phyloP scores from a whole-genome alignment of 2,888 invertebrate species.

The Elegia similella region DNA sequence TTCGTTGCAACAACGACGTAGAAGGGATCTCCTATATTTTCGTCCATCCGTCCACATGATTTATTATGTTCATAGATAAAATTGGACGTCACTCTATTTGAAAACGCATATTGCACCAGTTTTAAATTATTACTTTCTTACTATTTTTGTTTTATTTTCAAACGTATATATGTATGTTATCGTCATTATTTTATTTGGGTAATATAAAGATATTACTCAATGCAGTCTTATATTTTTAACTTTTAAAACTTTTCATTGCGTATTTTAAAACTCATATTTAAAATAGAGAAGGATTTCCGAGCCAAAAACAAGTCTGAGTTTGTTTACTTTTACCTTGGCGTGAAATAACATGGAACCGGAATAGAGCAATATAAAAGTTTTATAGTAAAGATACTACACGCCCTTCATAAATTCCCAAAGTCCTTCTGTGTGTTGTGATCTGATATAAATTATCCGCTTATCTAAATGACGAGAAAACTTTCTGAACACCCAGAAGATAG shows the following conservation, averaged over 20 bases:
- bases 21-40: background rate
- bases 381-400: slow-evolving; percentile 21
- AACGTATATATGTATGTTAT: too few relatives aligned
- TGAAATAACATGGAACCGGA: slow-evolving; percentile 1
- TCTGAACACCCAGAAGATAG: slow-evolving; percentile 16
- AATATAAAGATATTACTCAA: too few relatives aligned
- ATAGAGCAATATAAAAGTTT: slow-evolving; percentile 25
- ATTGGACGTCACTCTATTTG: background rate
- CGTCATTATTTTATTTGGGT: too few relatives aligned
- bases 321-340: background rate
- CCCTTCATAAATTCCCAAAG: slow-evolving; percentile 21
- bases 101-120: background rate
- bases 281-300: background rate
- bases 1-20: background rate
- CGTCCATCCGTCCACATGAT: slow-evolving; percentile 1
- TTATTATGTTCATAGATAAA: slow-evolving; percentile 2
- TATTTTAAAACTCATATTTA: background rate
- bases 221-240: too few relatives aligned
- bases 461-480: slow-evolving; percentile 19
- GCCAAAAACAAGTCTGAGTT: background rate
- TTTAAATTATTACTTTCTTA: background rate
- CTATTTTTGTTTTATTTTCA: background rate
- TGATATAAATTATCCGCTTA: slow-evolving; percentile 18
- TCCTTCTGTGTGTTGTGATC: slow-evolving; percentile 16
- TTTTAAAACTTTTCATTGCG: too few relatives aligned